phyloP scores from a whole-genome alignment of 2,888 invertebrate species.

The Andrena haemorrhoa region DNA sequence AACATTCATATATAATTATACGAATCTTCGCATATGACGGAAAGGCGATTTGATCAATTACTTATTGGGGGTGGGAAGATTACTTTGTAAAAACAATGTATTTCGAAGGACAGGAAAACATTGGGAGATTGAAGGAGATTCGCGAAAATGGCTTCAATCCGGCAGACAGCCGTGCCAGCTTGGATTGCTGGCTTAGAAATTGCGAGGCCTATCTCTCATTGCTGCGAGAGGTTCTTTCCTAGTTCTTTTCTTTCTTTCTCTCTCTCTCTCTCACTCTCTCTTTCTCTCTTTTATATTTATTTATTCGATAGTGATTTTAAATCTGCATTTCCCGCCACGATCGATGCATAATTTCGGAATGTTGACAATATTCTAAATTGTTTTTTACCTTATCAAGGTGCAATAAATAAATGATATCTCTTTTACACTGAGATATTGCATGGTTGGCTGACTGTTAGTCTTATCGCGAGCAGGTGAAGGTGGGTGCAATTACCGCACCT shows the following conservation, averaged over 20 bases:
- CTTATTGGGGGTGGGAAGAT: slow-evolving; percentile 52
- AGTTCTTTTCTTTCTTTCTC: slow-evolving; percentile 48
- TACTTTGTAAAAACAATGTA: slow-evolving; percentile 72
- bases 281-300: slow-evolving; percentile 10
- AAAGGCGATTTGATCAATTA: slow-evolving; percentile 78
- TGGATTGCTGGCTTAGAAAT: slow-evolving; percentile 62
- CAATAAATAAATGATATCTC: slow-evolving; percentile 75
- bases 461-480: slow-evolving; percentile 58
- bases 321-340: slow-evolving; percentile 66
- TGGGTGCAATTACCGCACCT: slow-evolving; percentile 59
- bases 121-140: slow-evolving; percentile 62
- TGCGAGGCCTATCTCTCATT: slow-evolving; percentile 71
- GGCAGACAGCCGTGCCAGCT: slow-evolving; percentile 60
- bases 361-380: slow-evolving; percentile 71
- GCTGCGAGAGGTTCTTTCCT: slow-evolving; percentile 66
- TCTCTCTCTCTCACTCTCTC: slow-evolving; percentile 40
- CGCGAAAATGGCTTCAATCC: slow-evolving; percentile 62
- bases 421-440: slow-evolving; percentile 70
- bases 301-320: slow-evolving; percentile 42
- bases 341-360: slow-evolving; percentile 77
- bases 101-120: slow-evolving; percentile 66
- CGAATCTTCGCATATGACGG: slow-evolving; percentile 79
- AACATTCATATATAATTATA: slow-evolving; percentile 85
- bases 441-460: slow-evolving; percentile 64
- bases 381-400: slow-evolving; percentile 70